Percentiles rank a stretch among this genome's conserved stretches.
Evolutionary conservation across 2,797 vertebrate genomes (phyloP).

Genomic region (Anolis apletophallus): DNA sequence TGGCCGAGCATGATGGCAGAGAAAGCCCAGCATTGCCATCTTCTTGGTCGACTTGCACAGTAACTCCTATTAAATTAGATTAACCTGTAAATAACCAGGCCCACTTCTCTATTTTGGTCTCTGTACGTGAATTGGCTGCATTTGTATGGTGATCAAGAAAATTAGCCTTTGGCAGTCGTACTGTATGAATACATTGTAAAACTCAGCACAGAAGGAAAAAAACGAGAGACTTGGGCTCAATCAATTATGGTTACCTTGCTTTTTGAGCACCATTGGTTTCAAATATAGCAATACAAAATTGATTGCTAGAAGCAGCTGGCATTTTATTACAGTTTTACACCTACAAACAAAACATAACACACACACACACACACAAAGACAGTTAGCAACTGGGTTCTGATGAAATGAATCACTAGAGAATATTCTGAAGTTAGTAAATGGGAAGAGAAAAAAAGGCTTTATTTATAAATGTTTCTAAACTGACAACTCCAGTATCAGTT

Average conservation of each 20-base stretch:
- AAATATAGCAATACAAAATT: slow-evolving; percentile 16
- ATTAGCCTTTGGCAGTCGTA: background rate
- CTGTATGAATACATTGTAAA: background rate
- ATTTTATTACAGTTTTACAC: slow-evolving; percentile 35
- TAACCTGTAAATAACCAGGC: background rate
- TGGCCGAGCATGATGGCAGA: background rate
- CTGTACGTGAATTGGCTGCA: background rate
- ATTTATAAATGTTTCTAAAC: slow-evolving; percentile 29
- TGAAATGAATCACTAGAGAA: slow-evolving; percentile 36
- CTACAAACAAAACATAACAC: slow-evolving; percentile 16
- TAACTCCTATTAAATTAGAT: background rate
- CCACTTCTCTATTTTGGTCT: background rate
- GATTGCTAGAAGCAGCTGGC: slow-evolving; percentile 39
- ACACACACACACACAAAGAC: background rate
- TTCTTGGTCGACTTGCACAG: background rate
- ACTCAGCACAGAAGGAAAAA: slow-evolving; percentile 39
- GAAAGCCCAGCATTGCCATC: rapidly evolving
- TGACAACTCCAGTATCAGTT: slow-evolving; percentile 21
- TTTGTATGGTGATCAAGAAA: slow-evolving; percentile 3
- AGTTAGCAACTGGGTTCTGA: slow-evolving; percentile 26
- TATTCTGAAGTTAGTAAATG: slow-evolving; percentile 32
- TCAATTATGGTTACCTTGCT: slow-evolving; percentile 17
- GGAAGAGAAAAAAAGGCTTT: background rate
- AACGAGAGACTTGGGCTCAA: slow-evolving; percentile 16
- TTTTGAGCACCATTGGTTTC: slow-evolving; percentile 47